phyloP scores from a whole-genome alignment of 1,140 invertebrate species.

The Rhopalosiphum padi region DNA sequence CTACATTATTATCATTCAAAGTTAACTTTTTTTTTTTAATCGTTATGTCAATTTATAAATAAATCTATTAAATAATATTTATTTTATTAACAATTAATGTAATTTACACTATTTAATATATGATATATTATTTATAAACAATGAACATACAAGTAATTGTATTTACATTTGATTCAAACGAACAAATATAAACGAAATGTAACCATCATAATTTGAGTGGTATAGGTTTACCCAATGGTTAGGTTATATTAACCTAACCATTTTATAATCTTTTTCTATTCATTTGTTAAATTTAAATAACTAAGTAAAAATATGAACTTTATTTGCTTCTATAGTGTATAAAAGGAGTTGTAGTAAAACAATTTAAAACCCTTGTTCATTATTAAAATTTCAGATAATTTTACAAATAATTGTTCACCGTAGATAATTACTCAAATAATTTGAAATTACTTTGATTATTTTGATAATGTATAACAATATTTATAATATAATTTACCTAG shows the following conservation, averaged over 20 bases:
- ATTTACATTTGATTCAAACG: too few species aligned
- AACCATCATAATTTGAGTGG: not conserved
- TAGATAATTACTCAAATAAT: not conserved
- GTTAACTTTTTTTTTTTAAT: not conserved
- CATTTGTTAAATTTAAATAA: not conserved
- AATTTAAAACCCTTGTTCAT: not conserved
- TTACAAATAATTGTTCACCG: too few species aligned
- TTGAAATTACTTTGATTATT: not conserved
- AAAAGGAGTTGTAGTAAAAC: not conserved
- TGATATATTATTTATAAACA: not conserved
- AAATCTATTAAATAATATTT: too few species aligned
- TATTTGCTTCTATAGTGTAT: not conserved
- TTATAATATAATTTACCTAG: not conserved
- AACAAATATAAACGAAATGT: not conserved
- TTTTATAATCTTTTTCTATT: not conserved
- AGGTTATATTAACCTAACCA: too few species aligned
- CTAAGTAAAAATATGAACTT: not conserved
- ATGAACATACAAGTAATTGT: too few species aligned
- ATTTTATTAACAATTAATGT: too few species aligned
- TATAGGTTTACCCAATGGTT: too few species aligned
- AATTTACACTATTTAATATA: not conserved
- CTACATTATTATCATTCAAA: not conserved
- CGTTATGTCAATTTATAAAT: too few species aligned
- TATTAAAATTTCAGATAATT: not conserved
- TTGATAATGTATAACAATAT: not conserved